Base-by-base conservation (phyloP, 1,140 invertebrate species). In the Drosophila santomea region DNA sequence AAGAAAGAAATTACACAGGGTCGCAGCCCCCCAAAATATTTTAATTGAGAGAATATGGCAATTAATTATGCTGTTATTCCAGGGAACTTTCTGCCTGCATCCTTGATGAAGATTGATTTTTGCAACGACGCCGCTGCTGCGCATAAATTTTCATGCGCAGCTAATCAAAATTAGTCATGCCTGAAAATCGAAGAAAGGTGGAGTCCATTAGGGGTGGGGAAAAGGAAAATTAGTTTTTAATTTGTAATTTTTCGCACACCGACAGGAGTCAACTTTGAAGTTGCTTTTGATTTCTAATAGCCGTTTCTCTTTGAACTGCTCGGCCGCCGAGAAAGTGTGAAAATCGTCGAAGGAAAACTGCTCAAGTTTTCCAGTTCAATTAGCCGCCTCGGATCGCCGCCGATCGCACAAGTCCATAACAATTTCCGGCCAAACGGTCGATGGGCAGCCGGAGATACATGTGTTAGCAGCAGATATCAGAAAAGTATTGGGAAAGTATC, bases 31-130 rank as follows among this genome's bases (percentile, higher is more conserved):
- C 39, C 15, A 36, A 50, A 67, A 43, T 51, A 73, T 80, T 62
- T 77, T 72, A 75, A 86, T 78, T 84, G 51, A 82, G 61, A 68
- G 69, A 69, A 80, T 71, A 74, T 64, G 60, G 50, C 67, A 67
- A 61, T 73, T 74, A 61, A 71, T 75, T 74, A 59, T 76, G 56
- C 41, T 54, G 17, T 69, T 67, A n/a, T 57, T 47, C 11, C 11
- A 32, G 15, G n/a, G 39, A 51, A 59, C 43, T 43, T 57, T 56
- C 50, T 47, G 56, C 60, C 56, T 14, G 20, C 43, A 47, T 56
- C 44, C 69, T 55, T 80, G 76, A 89, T 83, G 85, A 90, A 73
- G 85, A 89, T 90, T 75, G 80, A 89, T 89, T 89, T 86, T 73
- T 54, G 12, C 35, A 28, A 35, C 57, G 17, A 7, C 15, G 12